Evolutionary conservation across 2,113 vertebrate genomes (phyloP).

Genomic region (Manacus vitellinus): DNA sequence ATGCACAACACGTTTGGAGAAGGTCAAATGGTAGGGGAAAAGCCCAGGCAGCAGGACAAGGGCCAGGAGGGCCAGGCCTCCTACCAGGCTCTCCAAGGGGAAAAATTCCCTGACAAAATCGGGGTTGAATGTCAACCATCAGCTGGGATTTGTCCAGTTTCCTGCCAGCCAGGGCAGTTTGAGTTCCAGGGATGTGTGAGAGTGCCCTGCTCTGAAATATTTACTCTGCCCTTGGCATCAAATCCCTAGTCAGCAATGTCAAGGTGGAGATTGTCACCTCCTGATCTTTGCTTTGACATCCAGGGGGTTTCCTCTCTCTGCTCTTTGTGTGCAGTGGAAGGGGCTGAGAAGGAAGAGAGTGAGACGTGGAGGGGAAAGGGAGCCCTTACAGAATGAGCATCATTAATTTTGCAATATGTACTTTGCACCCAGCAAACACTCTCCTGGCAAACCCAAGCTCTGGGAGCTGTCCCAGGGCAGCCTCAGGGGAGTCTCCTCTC

Average conservation of each 20-base stretch:
- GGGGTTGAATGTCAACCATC: rapidly evolving
- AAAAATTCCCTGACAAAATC: not conserved
- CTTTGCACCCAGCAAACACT: not conserved
- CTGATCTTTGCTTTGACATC: not conserved
- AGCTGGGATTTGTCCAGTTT: not conserved
- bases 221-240: not conserved
- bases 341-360: not conserved
- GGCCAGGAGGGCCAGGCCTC: not conserved
- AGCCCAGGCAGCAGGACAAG: not conserved
- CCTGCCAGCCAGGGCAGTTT: not conserved
- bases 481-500: not conserved
- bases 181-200: not conserved
- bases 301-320: not conserved
- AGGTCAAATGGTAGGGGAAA: not conserved
- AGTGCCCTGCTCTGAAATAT: not conserved
- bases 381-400: not conserved
- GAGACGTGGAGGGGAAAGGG: not conserved
- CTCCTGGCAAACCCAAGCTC: not conserved
- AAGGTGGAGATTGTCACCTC: not conserved
- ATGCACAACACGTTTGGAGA: not conserved
- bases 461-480: not conserved
- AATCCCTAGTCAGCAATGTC: not conserved
- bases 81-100: not conserved
- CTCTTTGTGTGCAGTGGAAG: not conserved
- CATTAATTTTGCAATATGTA: not conserved